Conservation (phyloP, 2,888 invertebrate genomes). For the Sphaeridia pumilis region DNA sequence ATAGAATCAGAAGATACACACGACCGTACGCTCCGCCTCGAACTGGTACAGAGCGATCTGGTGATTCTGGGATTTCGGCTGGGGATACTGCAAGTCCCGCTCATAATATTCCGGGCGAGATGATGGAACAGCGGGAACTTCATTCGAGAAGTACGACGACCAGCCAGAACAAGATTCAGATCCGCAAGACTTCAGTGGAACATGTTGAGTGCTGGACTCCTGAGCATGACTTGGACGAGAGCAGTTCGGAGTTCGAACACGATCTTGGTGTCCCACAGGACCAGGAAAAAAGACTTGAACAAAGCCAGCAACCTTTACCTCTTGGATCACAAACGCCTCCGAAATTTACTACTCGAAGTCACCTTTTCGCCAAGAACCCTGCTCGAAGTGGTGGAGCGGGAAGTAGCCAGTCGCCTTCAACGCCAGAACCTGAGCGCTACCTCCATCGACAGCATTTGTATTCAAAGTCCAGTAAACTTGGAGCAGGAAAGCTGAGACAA, state of each 20-base stretch:
- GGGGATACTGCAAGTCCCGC: constrained; percentile 55
- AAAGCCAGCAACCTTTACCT: background rate
- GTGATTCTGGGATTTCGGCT: constrained; percentile 66
- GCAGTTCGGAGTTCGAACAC: constrained; percentile 39
- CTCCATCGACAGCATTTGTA: constrained; percentile 21
- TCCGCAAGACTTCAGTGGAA: no score
- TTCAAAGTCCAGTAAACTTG: constrained; percentile 19
- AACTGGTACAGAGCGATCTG: constrained; percentile 54
- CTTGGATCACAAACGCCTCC: constrained; percentile 20
- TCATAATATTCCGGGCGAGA: constrained; percentile 20
- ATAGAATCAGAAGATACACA: constrained; percentile 37
- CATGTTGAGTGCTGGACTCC: constrained; percentile 62
- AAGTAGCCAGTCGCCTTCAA: background rate
- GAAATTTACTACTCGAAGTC: constrained; percentile 28
- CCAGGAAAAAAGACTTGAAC: background rate
- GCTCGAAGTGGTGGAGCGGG: no score
- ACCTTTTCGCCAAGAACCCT: constrained; percentile 28
- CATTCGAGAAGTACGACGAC: constrained; percentile 15
- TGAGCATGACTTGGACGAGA: constrained; percentile 69
- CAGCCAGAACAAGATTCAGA: no score
- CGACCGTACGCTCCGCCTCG: constrained; percentile 38
- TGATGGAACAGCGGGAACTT: constrained; percentile 2
- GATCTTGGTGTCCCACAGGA: constrained; percentile 18
- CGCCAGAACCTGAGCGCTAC: background rate
- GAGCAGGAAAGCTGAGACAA: constrained; percentile 1